phyloP scores from a whole-genome alignment of 2,797 vertebrate genomes.

The Molothrus ater region DNA sequence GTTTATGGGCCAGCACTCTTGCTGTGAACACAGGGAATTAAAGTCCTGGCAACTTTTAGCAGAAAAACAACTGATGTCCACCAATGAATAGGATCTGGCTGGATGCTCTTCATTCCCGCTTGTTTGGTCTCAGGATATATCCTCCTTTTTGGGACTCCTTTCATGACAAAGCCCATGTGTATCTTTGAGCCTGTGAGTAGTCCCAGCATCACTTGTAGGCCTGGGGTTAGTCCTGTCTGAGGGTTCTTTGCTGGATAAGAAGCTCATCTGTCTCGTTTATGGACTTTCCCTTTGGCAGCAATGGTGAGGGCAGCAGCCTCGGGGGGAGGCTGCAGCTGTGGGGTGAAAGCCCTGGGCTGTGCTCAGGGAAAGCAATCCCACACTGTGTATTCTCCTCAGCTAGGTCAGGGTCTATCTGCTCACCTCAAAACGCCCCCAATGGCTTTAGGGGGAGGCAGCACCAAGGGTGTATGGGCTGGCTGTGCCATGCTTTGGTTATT shows the following conservation, averaged over 20 bases:
- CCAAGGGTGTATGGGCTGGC: not conserved
- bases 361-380: not conserved
- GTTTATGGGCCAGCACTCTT: constrained; percentile 18
- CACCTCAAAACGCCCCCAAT: not conserved
- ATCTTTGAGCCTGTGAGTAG: not conserved
- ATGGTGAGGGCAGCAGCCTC: not conserved
- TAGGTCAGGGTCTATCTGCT: not conserved
- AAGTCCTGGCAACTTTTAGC: not conserved
- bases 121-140: not conserved
- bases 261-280: not conserved
- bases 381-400: not conserved
- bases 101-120: not conserved
- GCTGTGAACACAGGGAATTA: not conserved
- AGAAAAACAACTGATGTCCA: not conserved
- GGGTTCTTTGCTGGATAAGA: not conserved
- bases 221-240: not conserved
- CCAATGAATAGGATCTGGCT: not conserved
- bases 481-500: not conserved
- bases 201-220: not conserved
- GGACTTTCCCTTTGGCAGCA: not conserved
- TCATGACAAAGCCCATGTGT: not conserved
- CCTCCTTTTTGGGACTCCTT: not conserved
- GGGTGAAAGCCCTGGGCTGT: not conserved
- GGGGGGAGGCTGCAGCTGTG: not conserved
- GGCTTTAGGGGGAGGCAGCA: not conserved